These are phyloP conservation scores for Momotus momota DNA, from an alignment of 2,797 vertebrate genomes.

Conservation along the genomic window DNA sequence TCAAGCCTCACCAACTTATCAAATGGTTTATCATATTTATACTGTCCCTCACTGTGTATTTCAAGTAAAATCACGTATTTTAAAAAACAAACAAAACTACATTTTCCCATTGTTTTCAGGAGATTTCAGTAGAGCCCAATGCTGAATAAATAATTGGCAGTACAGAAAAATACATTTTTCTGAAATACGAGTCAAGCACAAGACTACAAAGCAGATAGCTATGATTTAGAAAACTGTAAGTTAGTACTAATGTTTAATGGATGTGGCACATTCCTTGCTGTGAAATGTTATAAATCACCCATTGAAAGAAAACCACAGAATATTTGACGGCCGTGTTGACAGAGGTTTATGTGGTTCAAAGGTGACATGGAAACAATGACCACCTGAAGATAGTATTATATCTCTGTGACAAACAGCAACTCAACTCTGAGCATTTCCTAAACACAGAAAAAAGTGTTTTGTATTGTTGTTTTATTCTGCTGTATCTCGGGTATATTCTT, in stretches of 20 bases:
- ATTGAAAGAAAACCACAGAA: constrained; percentile 39
- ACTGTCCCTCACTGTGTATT: background rate
- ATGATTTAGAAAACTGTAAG: constrained; percentile 59
- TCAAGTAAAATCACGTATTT: constrained; percentile 5
- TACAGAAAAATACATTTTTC: background rate
- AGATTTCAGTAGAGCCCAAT: background rate
- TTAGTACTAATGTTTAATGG: constrained; percentile 67
- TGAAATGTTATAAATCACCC: constrained; percentile 61
- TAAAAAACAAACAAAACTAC: background rate
- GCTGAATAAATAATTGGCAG: constrained; percentile 39
- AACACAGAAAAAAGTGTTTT: background rate
- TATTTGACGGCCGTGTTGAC: constrained; percentile 39
- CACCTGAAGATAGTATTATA: constrained; percentile 47
- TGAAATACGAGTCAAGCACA: constrained; percentile 45
- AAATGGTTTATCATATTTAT: background rate
- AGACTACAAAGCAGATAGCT: constrained; percentile 23
- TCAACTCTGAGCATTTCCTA: constrained; percentile 5
- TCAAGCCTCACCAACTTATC: background rate
- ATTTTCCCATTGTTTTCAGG: constrained; percentile 1
- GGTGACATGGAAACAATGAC: constrained; percentile 49
- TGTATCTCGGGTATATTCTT: constrained; percentile 33
- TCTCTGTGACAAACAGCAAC: constrained; percentile 19
- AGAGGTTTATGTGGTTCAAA: constrained; percentile 37
- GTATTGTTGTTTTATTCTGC: background rate
- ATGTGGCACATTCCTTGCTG: constrained; percentile 46